A percentile compares a stretch with the other conserved stretches of the same genome.
These are phyloP conservation scores for Napeogenes inachia DNA, from an alignment of 2,888 invertebrate species.

Conservation along the genomic window DNA sequence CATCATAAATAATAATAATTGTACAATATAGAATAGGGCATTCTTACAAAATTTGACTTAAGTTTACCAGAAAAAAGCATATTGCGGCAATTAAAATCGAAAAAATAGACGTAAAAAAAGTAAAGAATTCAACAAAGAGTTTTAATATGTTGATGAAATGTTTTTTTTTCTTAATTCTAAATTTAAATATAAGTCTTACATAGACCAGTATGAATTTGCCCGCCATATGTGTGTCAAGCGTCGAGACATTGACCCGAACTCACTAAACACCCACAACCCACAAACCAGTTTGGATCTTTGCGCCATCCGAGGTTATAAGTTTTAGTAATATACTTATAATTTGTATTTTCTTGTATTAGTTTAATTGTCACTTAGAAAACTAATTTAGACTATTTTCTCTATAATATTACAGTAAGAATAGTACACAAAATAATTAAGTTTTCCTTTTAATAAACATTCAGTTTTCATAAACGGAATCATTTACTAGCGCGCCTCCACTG, in stretches of 20 bases:
- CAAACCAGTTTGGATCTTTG: slow-evolving; percentile 15
- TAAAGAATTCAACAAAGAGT: too few relatives aligned
- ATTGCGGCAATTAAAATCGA: too few relatives aligned
- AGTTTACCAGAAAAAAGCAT: too few relatives aligned
- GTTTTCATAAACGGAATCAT: slow-evolving; percentile 5
- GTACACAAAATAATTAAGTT: too few relatives aligned
- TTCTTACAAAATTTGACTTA: too few relatives aligned
- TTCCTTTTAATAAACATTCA: not conserved
- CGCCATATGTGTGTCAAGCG: slow-evolving; percentile 33
- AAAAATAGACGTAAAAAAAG: too few relatives aligned
- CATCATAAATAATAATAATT: too few relatives aligned
- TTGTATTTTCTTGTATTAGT: not conserved
- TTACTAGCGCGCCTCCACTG: slow-evolving; percentile 7
- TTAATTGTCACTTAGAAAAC: not conserved
- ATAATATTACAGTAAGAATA: too few relatives aligned
- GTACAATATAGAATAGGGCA: too few relatives aligned
- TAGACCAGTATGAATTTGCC: not conserved
- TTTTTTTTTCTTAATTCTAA: too few relatives aligned
- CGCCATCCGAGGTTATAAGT: slow-evolving; percentile 5
- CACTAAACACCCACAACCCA: slow-evolving; percentile 26
- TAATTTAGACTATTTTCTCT: too few relatives aligned
- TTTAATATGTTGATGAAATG: too few relatives aligned
- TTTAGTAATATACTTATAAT: not conserved
- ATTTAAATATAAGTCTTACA: not conserved
- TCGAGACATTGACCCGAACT: slow-evolving; percentile 33